Conservation (phyloP, 2,113 vertebrate species). For the Meles meles region DNA sequence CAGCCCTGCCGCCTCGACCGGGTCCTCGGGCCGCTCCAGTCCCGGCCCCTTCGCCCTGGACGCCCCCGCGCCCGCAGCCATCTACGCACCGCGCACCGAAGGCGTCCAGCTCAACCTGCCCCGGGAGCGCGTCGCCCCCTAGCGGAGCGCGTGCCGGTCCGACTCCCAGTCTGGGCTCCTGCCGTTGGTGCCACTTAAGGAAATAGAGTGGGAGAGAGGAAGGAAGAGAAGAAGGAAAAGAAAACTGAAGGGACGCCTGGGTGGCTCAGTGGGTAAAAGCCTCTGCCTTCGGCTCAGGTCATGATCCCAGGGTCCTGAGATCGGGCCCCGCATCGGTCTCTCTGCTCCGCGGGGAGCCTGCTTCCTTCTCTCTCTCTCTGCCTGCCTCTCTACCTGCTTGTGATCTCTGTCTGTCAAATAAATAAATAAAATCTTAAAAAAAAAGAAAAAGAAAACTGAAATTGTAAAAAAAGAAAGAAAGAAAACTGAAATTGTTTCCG, state of each 20-base stretch:
- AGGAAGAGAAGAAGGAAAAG: background rate
- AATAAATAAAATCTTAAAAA: no score
- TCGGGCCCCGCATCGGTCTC: no score
- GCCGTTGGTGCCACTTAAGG: background rate
- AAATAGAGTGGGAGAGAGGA: background rate
- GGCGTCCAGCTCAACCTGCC: conserved; percentile 82
- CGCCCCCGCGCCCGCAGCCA: conserved; percentile 75
- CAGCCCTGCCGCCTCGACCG: conserved; percentile 91
- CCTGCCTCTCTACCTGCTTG: no score
- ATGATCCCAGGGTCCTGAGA: no score
- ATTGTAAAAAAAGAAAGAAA: no score
- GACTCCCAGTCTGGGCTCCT: background rate
- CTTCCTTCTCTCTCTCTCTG: no score
- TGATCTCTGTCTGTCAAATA: no score
- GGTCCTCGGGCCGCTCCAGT: conserved; percentile 88
- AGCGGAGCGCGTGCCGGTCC: background rate
- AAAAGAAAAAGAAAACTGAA: no score
- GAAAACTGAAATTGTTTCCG: background rate
- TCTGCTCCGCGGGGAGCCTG: no score
- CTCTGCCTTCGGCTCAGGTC: no score
- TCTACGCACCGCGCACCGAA: conserved; percentile 73
- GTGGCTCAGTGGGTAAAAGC: no score
- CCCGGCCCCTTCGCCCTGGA: conserved; percentile 75
- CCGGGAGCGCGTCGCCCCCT: conserved; percentile 76
- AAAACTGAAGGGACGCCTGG: no score